Evolutionary conservation across 2,113 vertebrate genomes (phyloP).

Genomic region (Holacanthus passer): DNA sequence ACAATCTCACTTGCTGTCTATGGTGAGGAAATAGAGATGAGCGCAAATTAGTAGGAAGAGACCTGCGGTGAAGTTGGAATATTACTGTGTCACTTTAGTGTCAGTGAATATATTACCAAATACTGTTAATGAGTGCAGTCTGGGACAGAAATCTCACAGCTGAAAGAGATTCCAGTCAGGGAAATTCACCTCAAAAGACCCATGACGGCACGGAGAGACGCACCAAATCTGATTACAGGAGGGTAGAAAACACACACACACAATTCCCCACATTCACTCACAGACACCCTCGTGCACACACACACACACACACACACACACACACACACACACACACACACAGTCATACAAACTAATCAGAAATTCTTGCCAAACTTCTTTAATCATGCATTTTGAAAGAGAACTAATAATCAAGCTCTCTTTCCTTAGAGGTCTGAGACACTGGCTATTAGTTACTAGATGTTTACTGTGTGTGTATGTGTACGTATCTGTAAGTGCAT

Average conservation of each 20-base stretch:
- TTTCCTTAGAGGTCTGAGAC: conserved; percentile 6
- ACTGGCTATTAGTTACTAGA: conserved; percentile 20
- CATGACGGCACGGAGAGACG: not conserved
- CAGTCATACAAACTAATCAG: conserved; percentile 21
- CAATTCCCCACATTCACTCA: not conserved
- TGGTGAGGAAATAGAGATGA: not conserved
- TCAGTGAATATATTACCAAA: conserved; percentile 7
- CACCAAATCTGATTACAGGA: conserved; percentile 37
- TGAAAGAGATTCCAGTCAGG: not conserved
- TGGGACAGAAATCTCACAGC: not conserved
- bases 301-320: not conserved
- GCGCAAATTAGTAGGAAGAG: not conserved
- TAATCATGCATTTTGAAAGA: conserved; percentile 58
- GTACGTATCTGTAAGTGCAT: conserved; percentile 3
- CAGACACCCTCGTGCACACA: conserved; percentile 3
- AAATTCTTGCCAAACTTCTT: conserved; percentile 33
- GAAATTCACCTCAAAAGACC: conserved; percentile 24
- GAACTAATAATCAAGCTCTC: conserved; percentile 55
- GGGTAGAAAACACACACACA: not conserved
- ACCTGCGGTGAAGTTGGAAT: conserved; percentile 3
- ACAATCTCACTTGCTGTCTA: not conserved
- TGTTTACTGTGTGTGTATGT: conserved; percentile 31
- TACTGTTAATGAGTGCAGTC: conserved; percentile 4
- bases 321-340: conserved; percentile 15
- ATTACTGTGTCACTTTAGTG: not conserved